Conservation (phyloP, 2,888 invertebrate genomes). For the Aspidiotus destructor region DNA sequence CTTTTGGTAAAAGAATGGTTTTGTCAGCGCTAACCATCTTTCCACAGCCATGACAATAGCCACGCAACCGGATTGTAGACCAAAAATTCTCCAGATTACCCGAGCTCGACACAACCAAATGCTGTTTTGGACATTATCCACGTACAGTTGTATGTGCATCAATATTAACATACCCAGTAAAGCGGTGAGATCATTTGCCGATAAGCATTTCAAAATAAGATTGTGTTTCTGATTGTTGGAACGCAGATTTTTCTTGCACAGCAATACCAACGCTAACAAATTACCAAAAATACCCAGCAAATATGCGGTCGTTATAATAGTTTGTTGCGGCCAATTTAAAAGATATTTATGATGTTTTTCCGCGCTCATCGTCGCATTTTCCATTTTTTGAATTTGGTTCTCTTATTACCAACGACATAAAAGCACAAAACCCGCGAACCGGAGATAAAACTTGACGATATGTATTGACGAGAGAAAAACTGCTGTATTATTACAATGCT, state of each 20-base stretch:
- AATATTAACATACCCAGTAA: conserved; percentile 66
- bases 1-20: conserved; percentile 81
- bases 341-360: too few relatives aligned
- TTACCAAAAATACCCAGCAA: conserved; percentile 64
- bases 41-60: conserved; percentile 82
- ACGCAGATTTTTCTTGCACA: conserved; percentile 58
- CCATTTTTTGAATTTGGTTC: too few relatives aligned
- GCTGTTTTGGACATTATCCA: conserved; percentile 40
- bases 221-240: conserved; percentile 70
- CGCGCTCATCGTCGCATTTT: too few relatives aligned
- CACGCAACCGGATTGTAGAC: conserved; percentile 76
- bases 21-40: conserved; percentile 73
- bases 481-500: too few relatives aligned
- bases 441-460: too few relatives aligned
- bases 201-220: conserved; percentile 65
- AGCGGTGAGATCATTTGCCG: conserved; percentile 69
- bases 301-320: conserved; percentile 42
- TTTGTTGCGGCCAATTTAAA: not conserved
- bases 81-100: conserved; percentile 70
- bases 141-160: conserved; percentile 50
- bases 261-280: conserved; percentile 61
- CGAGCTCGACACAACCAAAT: conserved; percentile 53
- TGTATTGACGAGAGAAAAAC: too few relatives aligned
- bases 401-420: too few relatives aligned
- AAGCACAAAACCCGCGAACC: too few relatives aligned